Conservation (phyloP, 2,113 vertebrate species). For the Misgurnus mizolepis region DNA sequence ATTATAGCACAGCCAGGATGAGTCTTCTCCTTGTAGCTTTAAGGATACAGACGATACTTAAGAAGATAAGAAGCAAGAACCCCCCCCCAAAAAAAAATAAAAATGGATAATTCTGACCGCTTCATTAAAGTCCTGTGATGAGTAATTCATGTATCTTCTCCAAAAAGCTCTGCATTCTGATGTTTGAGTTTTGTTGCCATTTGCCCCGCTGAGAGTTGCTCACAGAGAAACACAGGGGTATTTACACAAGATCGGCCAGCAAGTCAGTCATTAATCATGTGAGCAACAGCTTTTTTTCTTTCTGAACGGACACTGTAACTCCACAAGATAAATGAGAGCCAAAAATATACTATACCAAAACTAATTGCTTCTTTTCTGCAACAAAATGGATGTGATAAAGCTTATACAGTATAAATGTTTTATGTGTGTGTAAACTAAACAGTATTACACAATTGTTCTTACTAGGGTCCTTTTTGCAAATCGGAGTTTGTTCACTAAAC, state of each 20-base stretch:
- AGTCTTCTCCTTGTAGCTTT: background rate
- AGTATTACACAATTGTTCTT: too few relatives aligned
- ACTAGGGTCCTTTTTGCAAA: background rate
- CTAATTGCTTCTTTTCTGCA: background rate
- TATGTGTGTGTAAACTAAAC: too few relatives aligned
- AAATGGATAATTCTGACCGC: background rate
- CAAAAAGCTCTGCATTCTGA: background rate
- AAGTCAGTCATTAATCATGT: constrained; percentile 47
- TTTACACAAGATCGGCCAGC: constrained; percentile 35
- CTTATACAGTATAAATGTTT: too few relatives aligned
- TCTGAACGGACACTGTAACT: background rate
- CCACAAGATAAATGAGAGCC: background rate
- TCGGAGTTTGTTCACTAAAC: background rate
- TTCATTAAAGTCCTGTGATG: background rate
- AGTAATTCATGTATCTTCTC: background rate
- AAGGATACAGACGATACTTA: background rate
- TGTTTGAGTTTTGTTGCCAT: constrained; percentile 16
- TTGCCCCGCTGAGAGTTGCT: constrained; percentile 13
- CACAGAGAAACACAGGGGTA: constrained; percentile 14
- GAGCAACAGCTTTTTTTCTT: background rate
- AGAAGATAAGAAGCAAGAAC: background rate
- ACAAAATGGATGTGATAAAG: background rate
- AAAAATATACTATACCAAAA: background rate
- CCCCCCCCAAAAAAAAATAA: constrained; percentile 9
- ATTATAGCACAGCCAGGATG: background rate